Evolutionary conservation across 2,888 invertebrate species (phyloP), one percentile per base, ranked within the genome.

Genomic region (Steinernema scapterisci): DNA sequence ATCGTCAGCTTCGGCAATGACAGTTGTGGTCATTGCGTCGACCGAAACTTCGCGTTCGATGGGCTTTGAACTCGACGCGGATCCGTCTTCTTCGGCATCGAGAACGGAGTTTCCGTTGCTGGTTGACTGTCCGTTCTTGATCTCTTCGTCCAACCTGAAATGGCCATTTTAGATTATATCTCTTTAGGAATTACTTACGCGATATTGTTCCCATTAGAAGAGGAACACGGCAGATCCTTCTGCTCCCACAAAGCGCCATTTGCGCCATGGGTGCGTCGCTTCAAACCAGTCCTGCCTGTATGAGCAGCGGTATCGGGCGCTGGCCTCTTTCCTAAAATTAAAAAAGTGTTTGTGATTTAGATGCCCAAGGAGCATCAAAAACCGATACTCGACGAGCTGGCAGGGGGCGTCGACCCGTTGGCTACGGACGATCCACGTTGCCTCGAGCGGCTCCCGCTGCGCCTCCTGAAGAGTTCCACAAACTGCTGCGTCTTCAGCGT

Each of bases 401-500:
- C 38, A 2, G 63, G 52, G 3, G 52, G 27, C 19, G 31, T 25
- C 16, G 63, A 63, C 16, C 63, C 63, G 63, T 63, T 63, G 63
- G 63, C 6, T 7, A 63, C 25, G 27, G 63, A 63, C 31, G 63
- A 63, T 13, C 63, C 63, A 5, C 63, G 63, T 19, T 63, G 63
- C 63, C 27, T 25, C 7, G 63, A 63, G 6, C 38, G 63, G 31
- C 63, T 63, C 63, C 63, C 31, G 16, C 63, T 38, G 27, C 63
- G 63, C 63, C 31, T 63, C 38, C 27, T 63, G 71, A 97, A 94
- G 95, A 97, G 96, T 90, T 99, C 97, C 48, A 97, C 94, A 90
- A 99, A 99, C 91, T 99, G 97, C 79, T 97, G 92, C 88, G 96
- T 96, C 90, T 96, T 96, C 87, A 97, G 92, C 91, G 94, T 93